A percentile compares a stretch with the other conserved stretches of the same genome.
Conservation (phyloP, 2,888 invertebrate genomes). For the Hirtodrosophila alboralis region DNA sequence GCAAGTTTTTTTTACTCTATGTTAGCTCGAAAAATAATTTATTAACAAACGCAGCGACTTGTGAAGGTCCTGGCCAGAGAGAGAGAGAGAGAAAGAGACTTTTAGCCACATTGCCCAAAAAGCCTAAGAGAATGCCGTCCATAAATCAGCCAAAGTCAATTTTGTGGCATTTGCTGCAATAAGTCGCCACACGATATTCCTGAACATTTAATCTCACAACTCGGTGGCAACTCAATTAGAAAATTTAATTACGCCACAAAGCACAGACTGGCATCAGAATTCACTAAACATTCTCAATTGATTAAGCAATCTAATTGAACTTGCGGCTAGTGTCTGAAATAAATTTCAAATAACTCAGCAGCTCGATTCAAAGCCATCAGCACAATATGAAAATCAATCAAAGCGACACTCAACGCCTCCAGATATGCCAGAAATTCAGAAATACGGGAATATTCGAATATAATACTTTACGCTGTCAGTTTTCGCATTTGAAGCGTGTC, state of each 20-base stretch:
- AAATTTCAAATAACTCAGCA: not conserved
- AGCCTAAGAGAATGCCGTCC: constrained; percentile 13
- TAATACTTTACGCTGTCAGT: constrained; percentile 37
- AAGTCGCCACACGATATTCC: constrained; percentile 24
- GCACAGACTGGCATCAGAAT: constrained; percentile 13
- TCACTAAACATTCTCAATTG: constrained; percentile 42
- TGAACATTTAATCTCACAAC: constrained; percentile 11
- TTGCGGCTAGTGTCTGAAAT: constrained; percentile 29
- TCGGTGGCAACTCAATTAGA: constrained; percentile 61
- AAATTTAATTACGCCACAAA: constrained; percentile 61
- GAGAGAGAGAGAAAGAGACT: constrained; percentile 11
- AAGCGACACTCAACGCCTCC: constrained; percentile 9
- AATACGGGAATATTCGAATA: constrained; percentile 12
- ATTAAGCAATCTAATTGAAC: constrained; percentile 56
- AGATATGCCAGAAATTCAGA: too few species aligned
- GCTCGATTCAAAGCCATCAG: constrained; percentile 3
- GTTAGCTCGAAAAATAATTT: constrained; percentile 60
- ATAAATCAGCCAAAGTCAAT: constrained; percentile 57
- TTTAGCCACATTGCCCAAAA: constrained; percentile 39
- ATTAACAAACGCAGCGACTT: constrained; percentile 52
- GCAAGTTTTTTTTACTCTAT: constrained; percentile 40
- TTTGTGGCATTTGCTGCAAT: constrained; percentile 17
- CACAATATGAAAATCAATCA: constrained; percentile 44
- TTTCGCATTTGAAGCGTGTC: constrained; percentile 39
- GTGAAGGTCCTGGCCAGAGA: constrained; percentile 33